These are phyloP conservation scores for Ellobium chinense DNA, from an alignment of 2,888 invertebrate species.

Conservation along the genomic window DNA sequence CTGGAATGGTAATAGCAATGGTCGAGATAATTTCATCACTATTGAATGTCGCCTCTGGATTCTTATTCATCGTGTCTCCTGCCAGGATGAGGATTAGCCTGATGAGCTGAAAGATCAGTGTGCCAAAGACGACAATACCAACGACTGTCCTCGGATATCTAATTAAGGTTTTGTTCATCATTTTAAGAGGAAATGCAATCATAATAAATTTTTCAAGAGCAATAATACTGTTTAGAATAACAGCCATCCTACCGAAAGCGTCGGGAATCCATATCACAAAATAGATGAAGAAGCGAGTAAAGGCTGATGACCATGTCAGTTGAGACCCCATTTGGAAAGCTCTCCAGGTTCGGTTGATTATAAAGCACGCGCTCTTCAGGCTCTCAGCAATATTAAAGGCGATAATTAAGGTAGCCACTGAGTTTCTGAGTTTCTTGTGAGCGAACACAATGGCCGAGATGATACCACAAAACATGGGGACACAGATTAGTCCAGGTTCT, in stretches of 20 bases:
- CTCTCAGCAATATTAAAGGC: not conserved
- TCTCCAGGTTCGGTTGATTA: not conserved
- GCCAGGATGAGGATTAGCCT: not conserved
- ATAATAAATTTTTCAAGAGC: not conserved
- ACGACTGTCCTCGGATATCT: not conserved
- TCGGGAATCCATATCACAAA: not conserved
- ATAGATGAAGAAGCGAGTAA: not conserved
- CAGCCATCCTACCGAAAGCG: not conserved
- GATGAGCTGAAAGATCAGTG: not conserved
- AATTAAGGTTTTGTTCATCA: not conserved
- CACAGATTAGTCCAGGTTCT: not conserved
- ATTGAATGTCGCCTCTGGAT: not conserved
- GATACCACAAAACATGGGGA: not conserved
- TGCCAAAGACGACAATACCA: not conserved
- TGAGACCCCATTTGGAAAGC: not conserved
- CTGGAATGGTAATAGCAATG: not conserved
- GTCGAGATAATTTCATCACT: not conserved
- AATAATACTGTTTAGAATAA: not conserved
- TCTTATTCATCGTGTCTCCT: not conserved
- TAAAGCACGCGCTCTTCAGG: not conserved
- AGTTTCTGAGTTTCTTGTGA: not conserved
- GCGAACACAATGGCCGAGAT: not conserved
- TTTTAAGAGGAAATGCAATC: not conserved
- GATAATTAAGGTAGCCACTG: not conserved
- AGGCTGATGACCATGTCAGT: not conserved